Base-by-base conservation (phyloP, 2,888 invertebrate species). In the Ceramica pisi region DNA sequence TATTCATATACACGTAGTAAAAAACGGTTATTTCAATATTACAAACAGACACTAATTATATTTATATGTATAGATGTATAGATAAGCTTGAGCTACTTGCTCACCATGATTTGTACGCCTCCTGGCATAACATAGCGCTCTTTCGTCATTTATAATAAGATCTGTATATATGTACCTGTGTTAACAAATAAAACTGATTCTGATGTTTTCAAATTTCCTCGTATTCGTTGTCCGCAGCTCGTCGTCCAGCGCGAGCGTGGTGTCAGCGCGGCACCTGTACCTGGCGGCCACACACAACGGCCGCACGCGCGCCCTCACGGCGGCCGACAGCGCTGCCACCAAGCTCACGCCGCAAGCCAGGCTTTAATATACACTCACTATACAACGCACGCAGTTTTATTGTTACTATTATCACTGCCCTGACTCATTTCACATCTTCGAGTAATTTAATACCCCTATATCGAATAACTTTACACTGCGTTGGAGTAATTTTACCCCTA, bases 301-400 rank as follows among this genome's bases (percentile, higher is more conserved):
- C 16, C 79, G 87, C 35, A 62, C 83, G 44, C 76, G 79, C 21
- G 12, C 75, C 10, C 76, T 88, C 0, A 50, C 80, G 8, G 72
- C 76, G 19, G 67, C 68, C 0, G 76, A 77, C 56, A 59, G 51
- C 48, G 82, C 69, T 62, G 67, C 80, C 8, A 35, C 38, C 23
- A 46, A 44, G 12, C 70, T 19, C 19, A n/a, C 67, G 21, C 31
- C 55, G 0, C 16, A 5, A 14, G 41, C 26, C 21, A 67, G 35
- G 19, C 71, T 86, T 35, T 85, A 87, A 84, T 83, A 84, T 62
- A 81, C 65, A 48, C 14, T 16, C 35, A 7, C 10, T 56, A 12
- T 23, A 23, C 5, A 44, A 50, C n/a, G 1, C 21, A 3, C 16
- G 0, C 16, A 1, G 2, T 66, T 66, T 66, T 66, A 66, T 56